Evolutionary conservation across 2,888 invertebrate species (phyloP).

Genomic region (Drosophila mettleri): DNA sequence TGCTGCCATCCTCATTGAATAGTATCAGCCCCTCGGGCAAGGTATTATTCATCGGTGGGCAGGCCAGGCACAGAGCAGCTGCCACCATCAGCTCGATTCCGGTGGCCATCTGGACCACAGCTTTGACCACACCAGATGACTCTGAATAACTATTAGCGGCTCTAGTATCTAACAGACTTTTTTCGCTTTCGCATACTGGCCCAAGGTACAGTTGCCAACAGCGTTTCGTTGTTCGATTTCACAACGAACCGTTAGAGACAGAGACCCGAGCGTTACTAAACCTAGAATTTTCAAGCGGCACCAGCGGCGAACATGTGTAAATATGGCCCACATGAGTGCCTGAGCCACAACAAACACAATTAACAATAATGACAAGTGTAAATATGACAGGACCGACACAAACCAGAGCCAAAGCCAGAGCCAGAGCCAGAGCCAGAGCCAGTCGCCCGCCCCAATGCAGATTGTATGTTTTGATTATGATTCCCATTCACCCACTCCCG

Average conservation of each 20-base stretch:
- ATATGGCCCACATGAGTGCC: constrained; percentile 56
- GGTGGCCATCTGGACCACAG: constrained; percentile 51
- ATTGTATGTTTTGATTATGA: constrained; percentile 63
- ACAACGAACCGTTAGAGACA: constrained; percentile 43
- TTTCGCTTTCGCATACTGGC: constrained; percentile 66
- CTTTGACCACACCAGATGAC: neutral
- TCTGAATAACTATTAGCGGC: constrained; percentile 8
- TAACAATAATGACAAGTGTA: constrained; percentile 78
- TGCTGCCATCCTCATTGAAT: constrained; percentile 48
- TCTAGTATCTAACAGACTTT: constrained; percentile 25
- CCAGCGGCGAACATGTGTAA: constrained; percentile 52
- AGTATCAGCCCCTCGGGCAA: constrained; percentile 58
- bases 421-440: too few relatives aligned
- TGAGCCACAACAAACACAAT: constrained; percentile 71
- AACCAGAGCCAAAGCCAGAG: too few relatives aligned
- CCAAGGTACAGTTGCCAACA: constrained; percentile 18
- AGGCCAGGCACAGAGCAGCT: constrained; percentile 78
- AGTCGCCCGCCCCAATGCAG: constrained; percentile 26
- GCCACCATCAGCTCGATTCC: constrained; percentile 82
- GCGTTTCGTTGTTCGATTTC: constrained; percentile 15
- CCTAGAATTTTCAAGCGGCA: constrained; percentile 28
- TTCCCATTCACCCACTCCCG: constrained; percentile 9
- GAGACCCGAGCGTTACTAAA: constrained; percentile 55
- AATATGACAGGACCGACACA: constrained; percentile 59
- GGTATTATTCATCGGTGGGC: constrained; percentile 59